A percentile compares a stretch with the other conserved stretches of the same genome.
Evolutionary conservation across 2,113 vertebrate species (phyloP).

Genomic region (Alexandromys fortis): DNA sequence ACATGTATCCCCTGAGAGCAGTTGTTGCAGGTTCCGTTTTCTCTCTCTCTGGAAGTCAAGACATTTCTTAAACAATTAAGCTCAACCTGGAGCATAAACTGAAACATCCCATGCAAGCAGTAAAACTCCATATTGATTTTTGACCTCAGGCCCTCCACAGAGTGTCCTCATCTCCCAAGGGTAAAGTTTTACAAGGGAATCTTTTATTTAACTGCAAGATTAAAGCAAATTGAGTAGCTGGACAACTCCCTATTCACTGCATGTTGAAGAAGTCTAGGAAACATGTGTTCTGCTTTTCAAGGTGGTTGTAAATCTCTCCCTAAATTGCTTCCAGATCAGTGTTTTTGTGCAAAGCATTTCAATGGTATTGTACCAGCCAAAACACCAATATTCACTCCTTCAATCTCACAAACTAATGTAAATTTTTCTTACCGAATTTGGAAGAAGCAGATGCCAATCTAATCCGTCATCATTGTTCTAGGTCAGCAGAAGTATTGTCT

Average conservation of each 20-base stretch:
- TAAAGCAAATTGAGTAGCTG: constrained; percentile 74
- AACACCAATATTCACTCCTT: constrained; percentile 59
- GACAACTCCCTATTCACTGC: constrained; percentile 66
- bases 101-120: constrained; percentile 44
- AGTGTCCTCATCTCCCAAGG: constrained; percentile 52
- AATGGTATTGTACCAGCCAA: constrained; percentile 68
- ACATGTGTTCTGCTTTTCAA: constrained; percentile 76
- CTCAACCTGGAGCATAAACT: constrained; percentile 48
- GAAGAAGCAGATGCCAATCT: constrained; percentile 57
- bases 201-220: constrained; percentile 71
- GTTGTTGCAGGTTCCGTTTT: constrained; percentile 60
- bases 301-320: constrained; percentile 75
- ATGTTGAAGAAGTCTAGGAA: constrained; percentile 56
- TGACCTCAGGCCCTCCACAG: constrained; percentile 41
- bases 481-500: constrained; percentile 63
- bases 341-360: constrained; percentile 60
- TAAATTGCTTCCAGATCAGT: constrained; percentile 79
- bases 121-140: constrained; percentile 62
- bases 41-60: constrained; percentile 31
- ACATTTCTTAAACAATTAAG: constrained; percentile 68
- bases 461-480: constrained; percentile 40
- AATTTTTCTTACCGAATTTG: constrained; percentile 56
- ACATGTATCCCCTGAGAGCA: constrained; percentile 27
- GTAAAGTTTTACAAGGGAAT: constrained; percentile 60
- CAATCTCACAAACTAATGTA: constrained; percentile 39